Conservation (phyloP, 2,888 invertebrate species). For the Leucoptera coffeella region DNA sequence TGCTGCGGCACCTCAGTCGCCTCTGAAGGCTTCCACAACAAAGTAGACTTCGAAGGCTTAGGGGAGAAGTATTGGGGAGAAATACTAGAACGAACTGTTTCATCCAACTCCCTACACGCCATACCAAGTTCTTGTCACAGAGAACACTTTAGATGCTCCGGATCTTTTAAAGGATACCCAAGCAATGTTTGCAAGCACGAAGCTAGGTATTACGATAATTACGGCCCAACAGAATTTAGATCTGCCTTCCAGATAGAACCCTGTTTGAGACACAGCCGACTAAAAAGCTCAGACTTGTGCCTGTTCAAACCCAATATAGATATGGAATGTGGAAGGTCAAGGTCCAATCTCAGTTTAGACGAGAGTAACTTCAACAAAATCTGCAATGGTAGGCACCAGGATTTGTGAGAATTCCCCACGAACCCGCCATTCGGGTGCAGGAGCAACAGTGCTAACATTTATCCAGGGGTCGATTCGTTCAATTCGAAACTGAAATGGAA, state of each 20-base stretch:
- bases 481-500: slow-evolving; percentile 46
- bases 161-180: slow-evolving; percentile 41
- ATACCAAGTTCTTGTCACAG: slow-evolving; percentile 51
- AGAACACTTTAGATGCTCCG: slow-evolving; percentile 28
- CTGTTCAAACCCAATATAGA: slow-evolving; percentile 34
- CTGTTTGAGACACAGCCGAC: slow-evolving; percentile 38
- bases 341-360: slow-evolving; percentile 44
- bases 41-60: slow-evolving; percentile 59
- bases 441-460: slow-evolving; percentile 45
- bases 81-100: slow-evolving; percentile 71
- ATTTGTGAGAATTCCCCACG: slow-evolving; percentile 49
- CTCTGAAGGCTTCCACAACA: slow-evolving; percentile 41
- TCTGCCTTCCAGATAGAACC: slow-evolving; percentile 44
- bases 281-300: slow-evolving; percentile 43
- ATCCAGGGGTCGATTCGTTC: slow-evolving; percentile 43
- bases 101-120: slow-evolving; percentile 68
- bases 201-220: slow-evolving; percentile 37
- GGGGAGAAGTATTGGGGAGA: slow-evolving; percentile 72
- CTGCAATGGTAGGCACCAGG: slow-evolving; percentile 44
- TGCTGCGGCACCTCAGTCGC: slow-evolving; percentile 42
- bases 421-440: slow-evolving; percentile 50
- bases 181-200: slow-evolving; percentile 33
- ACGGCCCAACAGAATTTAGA: slow-evolving; percentile 32
- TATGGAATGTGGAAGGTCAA: slow-evolving; percentile 36
- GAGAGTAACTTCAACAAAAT: slow-evolving; percentile 42